These are phyloP conservation scores for Microplitis manilae DNA, from an alignment of 2,888 invertebrate genomes.

Conservation along the genomic window DNA sequence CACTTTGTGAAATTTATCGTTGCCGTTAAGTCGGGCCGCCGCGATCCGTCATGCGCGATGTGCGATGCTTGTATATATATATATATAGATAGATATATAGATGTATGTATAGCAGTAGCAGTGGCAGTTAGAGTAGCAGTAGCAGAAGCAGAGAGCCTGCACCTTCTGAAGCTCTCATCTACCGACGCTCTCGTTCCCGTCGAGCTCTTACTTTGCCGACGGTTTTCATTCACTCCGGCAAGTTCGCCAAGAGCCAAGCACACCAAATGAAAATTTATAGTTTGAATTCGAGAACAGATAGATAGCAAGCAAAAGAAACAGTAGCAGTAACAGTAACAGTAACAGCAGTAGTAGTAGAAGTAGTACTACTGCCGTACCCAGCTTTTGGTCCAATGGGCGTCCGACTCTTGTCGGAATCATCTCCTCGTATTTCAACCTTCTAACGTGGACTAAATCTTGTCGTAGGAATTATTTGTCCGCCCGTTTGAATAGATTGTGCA, in stretches of 20 bases:
- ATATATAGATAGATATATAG: too few species aligned
- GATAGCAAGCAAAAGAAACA: conserved; percentile 23
- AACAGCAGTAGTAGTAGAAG: neutral
- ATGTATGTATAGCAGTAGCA: neutral
- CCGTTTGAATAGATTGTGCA: conserved; percentile 27
- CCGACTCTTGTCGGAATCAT: conserved; percentile 27
- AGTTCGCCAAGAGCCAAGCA: conserved; percentile 24
- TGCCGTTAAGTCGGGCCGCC: conserved; percentile 22
- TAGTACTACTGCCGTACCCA: neutral
- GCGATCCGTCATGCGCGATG: conserved; percentile 27
- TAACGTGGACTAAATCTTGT: conserved; percentile 28
- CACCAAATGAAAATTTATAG: conserved; percentile 43
- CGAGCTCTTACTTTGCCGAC: conserved; percentile 30
- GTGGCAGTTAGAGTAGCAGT: neutral
- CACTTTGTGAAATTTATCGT: conserved; percentile 31
- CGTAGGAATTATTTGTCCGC: conserved; percentile 32
- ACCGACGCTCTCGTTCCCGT: neutral
- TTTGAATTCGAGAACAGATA: conserved; percentile 29
- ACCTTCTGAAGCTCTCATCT: conserved; percentile 3
- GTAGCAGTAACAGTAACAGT: neutral
- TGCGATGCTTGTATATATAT: neutral
- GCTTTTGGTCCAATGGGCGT: conserved; percentile 27
- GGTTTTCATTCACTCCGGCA: conserved; percentile 34
- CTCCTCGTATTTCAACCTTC: conserved; percentile 28
- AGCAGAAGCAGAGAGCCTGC: neutral